A percentile compares a stretch with the other conserved stretches of the same genome.
phyloP scores from a whole-genome alignment of 2,113 vertebrate genomes.

The Festucalex cinctus region DNA sequence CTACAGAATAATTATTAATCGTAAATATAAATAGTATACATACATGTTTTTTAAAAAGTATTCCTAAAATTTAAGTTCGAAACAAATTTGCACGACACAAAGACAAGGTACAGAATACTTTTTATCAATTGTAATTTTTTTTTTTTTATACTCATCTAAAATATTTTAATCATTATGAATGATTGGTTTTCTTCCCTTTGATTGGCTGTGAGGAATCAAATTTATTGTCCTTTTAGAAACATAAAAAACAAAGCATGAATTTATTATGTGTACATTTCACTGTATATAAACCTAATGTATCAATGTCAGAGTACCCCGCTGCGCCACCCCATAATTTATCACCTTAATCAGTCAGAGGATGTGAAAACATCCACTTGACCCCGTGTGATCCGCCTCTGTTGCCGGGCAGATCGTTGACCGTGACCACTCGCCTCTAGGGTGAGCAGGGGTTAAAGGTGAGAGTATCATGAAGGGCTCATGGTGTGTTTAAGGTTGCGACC shows the following conservation, averaged over 20 bases:
- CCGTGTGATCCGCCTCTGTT: constrained; percentile 48
- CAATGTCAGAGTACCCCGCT: background rate
- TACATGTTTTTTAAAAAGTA: no score
- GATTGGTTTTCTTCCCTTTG: no score
- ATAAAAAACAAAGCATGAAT: background rate
- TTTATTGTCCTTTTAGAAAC: background rate
- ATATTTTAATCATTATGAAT: no score
- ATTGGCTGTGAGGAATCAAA: background rate
- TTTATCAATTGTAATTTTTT: no score
- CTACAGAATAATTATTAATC: no score
- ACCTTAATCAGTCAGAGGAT: background rate
- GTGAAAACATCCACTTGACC: constrained; percentile 2
- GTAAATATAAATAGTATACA: no score
- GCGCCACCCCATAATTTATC: background rate
- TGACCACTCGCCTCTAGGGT: constrained; percentile 46
- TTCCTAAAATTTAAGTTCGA: no score
- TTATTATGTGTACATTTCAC: no score
- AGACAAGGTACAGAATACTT: no score
- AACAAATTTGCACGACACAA: no score
- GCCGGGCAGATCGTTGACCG: constrained; percentile 61
- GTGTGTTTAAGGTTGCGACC: constrained; percentile 19
- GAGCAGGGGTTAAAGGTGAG: constrained; percentile 54
- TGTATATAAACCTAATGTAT: background rate
- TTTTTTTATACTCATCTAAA: no score
- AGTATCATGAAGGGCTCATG: constrained; percentile 19